Percentiles rank a stretch among this genome's conserved stretches.
These are phyloP conservation scores for Gavialis gangeticus DNA, from an alignment of 2,113 vertebrate genomes.

Conservation along the genomic window DNA sequence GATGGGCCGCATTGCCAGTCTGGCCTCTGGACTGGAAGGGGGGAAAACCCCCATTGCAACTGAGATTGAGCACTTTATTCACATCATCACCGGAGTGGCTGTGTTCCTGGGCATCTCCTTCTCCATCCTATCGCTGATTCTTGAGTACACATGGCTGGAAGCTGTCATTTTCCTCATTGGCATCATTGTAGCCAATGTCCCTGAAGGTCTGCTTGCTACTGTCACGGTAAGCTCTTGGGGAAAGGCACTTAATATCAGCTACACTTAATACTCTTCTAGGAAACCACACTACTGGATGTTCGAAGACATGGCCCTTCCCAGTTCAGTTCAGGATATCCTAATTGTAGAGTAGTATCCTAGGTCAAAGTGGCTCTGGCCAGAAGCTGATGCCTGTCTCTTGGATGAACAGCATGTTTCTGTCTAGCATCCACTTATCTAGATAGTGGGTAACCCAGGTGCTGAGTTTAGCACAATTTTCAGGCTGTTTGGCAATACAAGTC, in stretches of 20 bases:
- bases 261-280: rapidly evolving
- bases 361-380: neutral
- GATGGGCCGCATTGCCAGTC: slow-evolving; percentile 85
- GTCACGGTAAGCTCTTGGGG: slow-evolving; percentile 78
- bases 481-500: neutral
- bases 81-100: slow-evolving; percentile 85
- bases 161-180: slow-evolving; percentile 87
- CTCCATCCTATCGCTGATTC: slow-evolving; percentile 85
- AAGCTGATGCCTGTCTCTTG: neutral
- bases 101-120: slow-evolving; percentile 85
- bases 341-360: neutral
- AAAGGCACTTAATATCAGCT: neutral
- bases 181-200: slow-evolving; percentile 87
- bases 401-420: neutral
- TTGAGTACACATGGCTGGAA: slow-evolving; percentile 85
- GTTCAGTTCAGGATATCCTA: neutral
- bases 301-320: too few relatives aligned
- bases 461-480: neutral
- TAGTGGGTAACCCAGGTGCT: neutral
- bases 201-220: slow-evolving; percentile 84
- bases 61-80: slow-evolving; percentile 86
- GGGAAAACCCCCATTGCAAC: slow-evolving; percentile 85
- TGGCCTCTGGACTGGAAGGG: slow-evolving; percentile 85
- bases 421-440: neutral
- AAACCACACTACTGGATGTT: neutral